phyloP scores from a whole-genome alignment of 2,113 vertebrate species.

The Euleptes europaea region DNA sequence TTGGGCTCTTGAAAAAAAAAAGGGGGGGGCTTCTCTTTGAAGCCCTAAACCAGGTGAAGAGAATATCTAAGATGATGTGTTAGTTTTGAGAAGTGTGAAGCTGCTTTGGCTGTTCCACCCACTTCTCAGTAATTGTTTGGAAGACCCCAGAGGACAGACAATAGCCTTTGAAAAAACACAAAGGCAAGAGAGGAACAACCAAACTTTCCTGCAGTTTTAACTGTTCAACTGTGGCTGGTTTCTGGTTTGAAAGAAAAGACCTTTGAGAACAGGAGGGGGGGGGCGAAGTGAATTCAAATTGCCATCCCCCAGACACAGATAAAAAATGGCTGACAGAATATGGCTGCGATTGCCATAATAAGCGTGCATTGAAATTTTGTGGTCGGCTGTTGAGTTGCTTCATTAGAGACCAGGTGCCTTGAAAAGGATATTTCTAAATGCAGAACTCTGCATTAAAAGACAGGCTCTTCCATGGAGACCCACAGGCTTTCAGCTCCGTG shows the following conservation, averaged over 20 bases:
- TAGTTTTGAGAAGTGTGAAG: neutral
- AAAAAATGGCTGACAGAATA: neutral
- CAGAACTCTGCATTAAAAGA: conserved; percentile 13
- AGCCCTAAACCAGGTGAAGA: neutral
- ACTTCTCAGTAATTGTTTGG: neutral
- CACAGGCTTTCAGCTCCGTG: conserved; percentile 30
- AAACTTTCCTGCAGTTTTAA: neutral
- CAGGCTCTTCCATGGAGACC: conserved; percentile 17
- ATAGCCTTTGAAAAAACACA: neutral
- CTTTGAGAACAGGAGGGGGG: neutral
- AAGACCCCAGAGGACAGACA: neutral
- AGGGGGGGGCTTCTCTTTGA: neutral
- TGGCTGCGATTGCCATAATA: neutral
- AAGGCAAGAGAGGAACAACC: neutral
- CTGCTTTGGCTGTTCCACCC: neutral
- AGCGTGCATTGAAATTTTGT: neutral
- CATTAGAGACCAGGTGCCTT: conserved; percentile 21
- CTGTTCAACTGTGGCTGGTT: neutral
- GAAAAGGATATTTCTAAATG: conserved; percentile 19
- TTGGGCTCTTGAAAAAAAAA: neutral
- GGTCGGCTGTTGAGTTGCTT: conserved; percentile 3
- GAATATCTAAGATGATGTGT: neutral
- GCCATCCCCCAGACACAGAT: neutral
- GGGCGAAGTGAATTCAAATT: too few relatives aligned
- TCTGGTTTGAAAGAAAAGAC: neutral